These are phyloP conservation scores for Stratiolaelaps scimitus DNA, from an alignment of 1,140 invertebrate genomes.

Conservation along the genomic window DNA sequence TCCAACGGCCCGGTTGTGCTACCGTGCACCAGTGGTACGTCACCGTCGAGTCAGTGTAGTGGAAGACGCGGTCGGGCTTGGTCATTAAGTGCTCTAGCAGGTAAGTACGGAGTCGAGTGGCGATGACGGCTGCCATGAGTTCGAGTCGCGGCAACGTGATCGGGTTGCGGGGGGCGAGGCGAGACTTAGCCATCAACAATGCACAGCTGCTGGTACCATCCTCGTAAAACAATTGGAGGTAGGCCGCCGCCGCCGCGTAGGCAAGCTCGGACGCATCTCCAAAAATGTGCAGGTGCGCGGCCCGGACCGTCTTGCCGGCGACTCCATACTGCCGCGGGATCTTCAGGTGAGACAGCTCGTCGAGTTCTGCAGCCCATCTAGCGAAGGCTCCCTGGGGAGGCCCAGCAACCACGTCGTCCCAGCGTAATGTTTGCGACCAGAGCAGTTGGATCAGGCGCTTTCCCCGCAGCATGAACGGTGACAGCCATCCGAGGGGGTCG, in stretches of 20 bases:
- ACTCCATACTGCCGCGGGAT: background rate
- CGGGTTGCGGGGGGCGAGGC: too few relatives aligned
- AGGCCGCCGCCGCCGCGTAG: background rate
- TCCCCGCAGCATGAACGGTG: slow-evolving; percentile 5
- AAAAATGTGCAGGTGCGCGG: background rate
- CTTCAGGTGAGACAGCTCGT: background rate
- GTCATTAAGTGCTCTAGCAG: background rate
- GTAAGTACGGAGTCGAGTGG: background rate
- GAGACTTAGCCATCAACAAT: too few relatives aligned
- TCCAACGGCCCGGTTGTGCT: background rate
- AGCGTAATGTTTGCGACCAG: background rate
- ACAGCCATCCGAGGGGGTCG: background rate
- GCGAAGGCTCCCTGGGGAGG: background rate
- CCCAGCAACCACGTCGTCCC: background rate
- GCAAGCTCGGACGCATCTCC: background rate
- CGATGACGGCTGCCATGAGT: background rate
- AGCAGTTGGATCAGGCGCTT: background rate
- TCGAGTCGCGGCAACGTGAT: too few relatives aligned
- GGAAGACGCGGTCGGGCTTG: background rate
- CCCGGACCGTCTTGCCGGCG: background rate
- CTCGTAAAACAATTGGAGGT: background rate
- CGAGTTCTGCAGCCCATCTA: background rate
- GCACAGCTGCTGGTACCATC: background rate
- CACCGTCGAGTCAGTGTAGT: slow-evolving; percentile 7
- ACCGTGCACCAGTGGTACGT: slow-evolving; percentile 1